These are phyloP conservation scores for Eustalomyia histrio DNA, from an alignment of 2,888 invertebrate genomes.

Conservation along the genomic window DNA sequence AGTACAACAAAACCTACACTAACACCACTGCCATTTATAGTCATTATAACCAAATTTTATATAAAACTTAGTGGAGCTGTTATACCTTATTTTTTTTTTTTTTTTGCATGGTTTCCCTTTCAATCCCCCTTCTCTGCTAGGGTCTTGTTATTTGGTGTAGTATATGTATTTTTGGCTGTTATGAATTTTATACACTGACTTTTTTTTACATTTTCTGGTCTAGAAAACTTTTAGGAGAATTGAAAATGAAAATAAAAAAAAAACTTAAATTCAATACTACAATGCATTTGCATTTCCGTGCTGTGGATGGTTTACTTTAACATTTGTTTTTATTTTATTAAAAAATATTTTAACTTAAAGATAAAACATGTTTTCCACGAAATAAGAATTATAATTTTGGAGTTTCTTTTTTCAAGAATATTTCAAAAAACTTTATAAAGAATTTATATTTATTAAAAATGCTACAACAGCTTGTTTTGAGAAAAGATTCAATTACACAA, in stretches of 20 bases:
- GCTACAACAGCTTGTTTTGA: neutral
- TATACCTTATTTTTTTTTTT: too few species aligned
- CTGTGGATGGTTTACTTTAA: neutral
- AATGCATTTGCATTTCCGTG: neutral
- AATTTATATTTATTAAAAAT: neutral
- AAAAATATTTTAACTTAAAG: neutral
- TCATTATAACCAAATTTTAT: neutral
- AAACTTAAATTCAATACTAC: neutral
- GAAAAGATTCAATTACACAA: neutral
- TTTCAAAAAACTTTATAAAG: neutral
- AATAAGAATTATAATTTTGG: neutral
- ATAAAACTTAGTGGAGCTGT: too few species aligned
- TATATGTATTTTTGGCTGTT: neutral
- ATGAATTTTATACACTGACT: neutral
- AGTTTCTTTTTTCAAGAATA: neutral
- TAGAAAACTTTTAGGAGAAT: neutral
- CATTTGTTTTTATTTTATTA: neutral
- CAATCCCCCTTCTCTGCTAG: too few species aligned
- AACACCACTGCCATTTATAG: neutral
- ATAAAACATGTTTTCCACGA: neutral
- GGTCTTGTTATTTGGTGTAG: neutral
- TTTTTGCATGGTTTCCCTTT: too few species aligned
- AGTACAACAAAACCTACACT: neutral
- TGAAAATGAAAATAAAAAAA: neutral
- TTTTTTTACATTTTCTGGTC: constrained; percentile 4